These are phyloP conservation scores for Rhynchonycteris naso DNA, from an alignment of 2,797 vertebrate species.

Conservation along the genomic window DNA sequence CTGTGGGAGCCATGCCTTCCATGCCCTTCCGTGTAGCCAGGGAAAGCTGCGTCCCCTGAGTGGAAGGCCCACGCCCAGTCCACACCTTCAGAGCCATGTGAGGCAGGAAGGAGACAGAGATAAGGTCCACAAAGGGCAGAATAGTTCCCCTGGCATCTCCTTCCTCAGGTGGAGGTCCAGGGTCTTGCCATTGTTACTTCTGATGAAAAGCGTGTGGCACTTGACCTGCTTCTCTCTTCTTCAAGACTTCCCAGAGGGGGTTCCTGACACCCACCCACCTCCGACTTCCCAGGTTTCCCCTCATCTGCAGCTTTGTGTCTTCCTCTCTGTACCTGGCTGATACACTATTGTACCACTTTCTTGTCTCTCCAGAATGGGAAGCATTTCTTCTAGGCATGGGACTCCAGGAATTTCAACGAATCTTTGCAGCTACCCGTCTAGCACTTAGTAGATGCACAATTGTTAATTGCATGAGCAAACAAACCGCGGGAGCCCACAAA, in stretches of 20 bases:
- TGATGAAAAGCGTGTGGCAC: not conserved
- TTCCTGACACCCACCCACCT: not conserved
- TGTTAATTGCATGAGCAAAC: constrained; percentile 33
- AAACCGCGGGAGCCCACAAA: constrained; percentile 34
- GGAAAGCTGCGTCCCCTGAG: not conserved
- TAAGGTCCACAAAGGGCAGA: not conserved
- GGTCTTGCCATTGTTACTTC: not conserved
- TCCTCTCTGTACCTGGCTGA: not conserved
- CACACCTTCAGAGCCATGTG: not conserved
- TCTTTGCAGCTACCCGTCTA: not conserved
- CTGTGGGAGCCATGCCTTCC: not conserved
- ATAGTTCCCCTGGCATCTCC: not conserved
- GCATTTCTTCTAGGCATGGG: not conserved
- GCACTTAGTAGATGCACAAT: not conserved
- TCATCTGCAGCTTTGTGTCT: not conserved
- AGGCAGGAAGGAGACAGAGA: not conserved
- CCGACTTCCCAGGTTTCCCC: too few relatives aligned
- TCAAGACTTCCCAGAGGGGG: not conserved
- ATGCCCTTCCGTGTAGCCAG: not conserved
- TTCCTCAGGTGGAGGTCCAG: not conserved
- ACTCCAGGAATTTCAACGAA: not conserved
- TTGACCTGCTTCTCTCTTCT: not conserved
- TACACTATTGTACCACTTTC: not conserved
- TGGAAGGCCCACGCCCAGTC: not conserved
- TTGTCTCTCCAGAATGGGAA: not conserved